Evolutionary conservation across 2,888 invertebrate genomes (phyloP), one percentile per base, ranked within the genome.

Genomic region (Philaethria dido): DNA sequence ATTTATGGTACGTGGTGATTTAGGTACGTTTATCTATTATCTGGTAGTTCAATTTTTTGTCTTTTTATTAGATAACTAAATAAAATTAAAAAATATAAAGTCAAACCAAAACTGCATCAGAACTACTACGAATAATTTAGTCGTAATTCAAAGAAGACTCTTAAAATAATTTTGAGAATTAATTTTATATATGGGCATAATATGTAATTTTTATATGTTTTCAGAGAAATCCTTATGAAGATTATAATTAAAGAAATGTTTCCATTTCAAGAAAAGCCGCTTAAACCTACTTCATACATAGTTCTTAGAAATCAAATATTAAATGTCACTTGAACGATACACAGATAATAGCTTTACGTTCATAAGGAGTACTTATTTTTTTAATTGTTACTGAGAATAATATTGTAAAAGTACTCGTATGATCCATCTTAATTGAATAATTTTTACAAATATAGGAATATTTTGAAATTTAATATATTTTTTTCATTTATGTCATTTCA

Each of bases 281-380:
- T 42, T 57, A 39, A 1, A 9, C n/a, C 8, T 42, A n/a, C 39
- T 57, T 57, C 22, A 39, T 57, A 57, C 22, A 57, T 57, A 42
- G 22, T 57, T 57, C 39, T 57, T 22, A 57, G 57, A 57, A 57
- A 42, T 22, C 4, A 39, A 42, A 57, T 57, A 20, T 57, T 22
- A 57, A n/a, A 22, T 22, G 4, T 3, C 22, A 20, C 36, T n/a
- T 39, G 9, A 42, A 9, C 20, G 0, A 55, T 55, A 39, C 9
- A 57, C 9, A 57, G n/a, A 11, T 20, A 18, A 47, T 47, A 8
- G 3, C 1, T 54, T 22, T 14, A 47, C 47, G 22, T 50, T 25
- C 13, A 22, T 48, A 25, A 25, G 1, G n/a, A 8, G n/a, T 50
- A 2, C 1, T 50, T 50, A 9, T 50, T 22, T 48, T 48, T 47